These are phyloP conservation scores for Buphagus erythrorhynchus DNA, from an alignment of 2,797 vertebrate species.

Conservation along the genomic window DNA sequence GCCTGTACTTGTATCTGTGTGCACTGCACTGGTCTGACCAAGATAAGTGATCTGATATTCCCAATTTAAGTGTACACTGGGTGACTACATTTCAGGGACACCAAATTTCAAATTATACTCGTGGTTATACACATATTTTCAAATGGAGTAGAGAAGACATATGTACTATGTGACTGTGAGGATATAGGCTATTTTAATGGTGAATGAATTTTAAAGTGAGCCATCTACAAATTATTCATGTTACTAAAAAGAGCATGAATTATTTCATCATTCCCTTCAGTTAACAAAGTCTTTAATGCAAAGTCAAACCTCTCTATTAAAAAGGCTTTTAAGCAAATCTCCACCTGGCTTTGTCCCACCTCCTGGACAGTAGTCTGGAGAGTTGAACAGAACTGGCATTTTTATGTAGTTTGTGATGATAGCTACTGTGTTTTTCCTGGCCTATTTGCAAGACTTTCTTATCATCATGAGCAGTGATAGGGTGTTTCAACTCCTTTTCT, in stretches of 20 bases:
- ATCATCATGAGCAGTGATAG: not conserved
- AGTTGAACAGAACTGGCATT: not conserved
- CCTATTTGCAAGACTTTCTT: not conserved
- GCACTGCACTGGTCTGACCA: not conserved
- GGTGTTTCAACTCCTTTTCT: not conserved
- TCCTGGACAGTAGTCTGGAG: not conserved
- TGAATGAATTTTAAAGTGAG: not conserved
- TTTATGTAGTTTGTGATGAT: not conserved
- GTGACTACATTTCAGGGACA: not conserved
- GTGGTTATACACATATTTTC: not conserved
- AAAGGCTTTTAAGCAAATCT: not conserved
- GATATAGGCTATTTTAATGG: not conserved
- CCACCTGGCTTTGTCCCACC: not conserved
- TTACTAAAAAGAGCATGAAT: not conserved
- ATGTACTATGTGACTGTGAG: not conserved
- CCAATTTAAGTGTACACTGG: not conserved
- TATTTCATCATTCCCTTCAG: not conserved
- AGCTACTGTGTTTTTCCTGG: not conserved
- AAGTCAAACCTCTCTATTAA: not conserved
- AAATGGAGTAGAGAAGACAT: not conserved
- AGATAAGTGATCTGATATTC: not conserved
- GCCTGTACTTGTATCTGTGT: accelerated
- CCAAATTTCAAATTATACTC: not conserved
- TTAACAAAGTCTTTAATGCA: not conserved
- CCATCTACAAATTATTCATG: not conserved